A percentile compares a stretch with the other conserved stretches of the same genome.
phyloP scores from a whole-genome alignment of 2,113 vertebrate species.

The Ceratotherium simum region DNA sequence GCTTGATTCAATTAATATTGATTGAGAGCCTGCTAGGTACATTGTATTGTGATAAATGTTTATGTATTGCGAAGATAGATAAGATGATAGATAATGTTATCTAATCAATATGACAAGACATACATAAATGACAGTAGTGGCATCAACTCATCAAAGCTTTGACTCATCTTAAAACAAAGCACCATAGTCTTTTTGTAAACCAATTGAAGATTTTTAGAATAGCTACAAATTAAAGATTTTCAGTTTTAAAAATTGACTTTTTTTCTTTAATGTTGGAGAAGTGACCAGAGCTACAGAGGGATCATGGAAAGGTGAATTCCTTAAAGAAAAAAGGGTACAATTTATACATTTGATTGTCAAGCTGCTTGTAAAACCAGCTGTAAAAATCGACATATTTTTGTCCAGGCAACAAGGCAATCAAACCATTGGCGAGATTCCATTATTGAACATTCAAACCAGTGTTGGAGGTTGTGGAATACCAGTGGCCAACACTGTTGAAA shows the following conservation, averaged over 20 bases:
- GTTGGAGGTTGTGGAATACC: accelerated
- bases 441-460: accelerated
- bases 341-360: neutral
- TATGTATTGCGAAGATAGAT: neutral
- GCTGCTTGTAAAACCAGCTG: neutral
- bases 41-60: neutral
- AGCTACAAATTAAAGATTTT: neutral
- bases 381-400: neutral
- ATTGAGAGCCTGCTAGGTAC: neutral
- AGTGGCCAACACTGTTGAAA: accelerated
- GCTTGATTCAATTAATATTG: neutral
- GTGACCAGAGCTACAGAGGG: neutral
- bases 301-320: neutral
- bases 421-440: neutral
- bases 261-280: neutral
- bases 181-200: neutral
- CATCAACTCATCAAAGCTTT: neutral
- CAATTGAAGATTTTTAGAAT: neutral
- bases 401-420: neutral
- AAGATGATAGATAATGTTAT: neutral
- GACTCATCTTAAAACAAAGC: neutral
- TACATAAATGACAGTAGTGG: neutral
- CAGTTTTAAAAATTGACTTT: neutral
- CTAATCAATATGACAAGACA: neutral
- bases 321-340: neutral